Conservation (phyloP, 2,888 invertebrate species). For the Amblyteles armatorius region DNA sequence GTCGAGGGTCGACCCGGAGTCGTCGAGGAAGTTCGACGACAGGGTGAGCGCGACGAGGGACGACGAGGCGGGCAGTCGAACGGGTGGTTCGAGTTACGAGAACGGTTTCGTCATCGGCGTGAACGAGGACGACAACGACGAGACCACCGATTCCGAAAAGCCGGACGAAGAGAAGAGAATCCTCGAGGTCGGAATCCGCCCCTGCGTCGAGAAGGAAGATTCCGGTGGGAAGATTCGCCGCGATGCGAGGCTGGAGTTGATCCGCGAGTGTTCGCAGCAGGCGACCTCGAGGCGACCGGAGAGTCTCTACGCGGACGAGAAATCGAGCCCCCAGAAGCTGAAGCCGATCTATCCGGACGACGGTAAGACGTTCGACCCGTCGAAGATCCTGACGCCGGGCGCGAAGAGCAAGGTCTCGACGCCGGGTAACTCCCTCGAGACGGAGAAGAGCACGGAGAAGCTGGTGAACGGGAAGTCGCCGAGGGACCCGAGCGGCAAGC, state of each 20-base stretch:
- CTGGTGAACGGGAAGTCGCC: conserved; percentile 75
- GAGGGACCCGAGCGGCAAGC: conserved; percentile 73
- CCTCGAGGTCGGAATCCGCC: conserved; percentile 34
- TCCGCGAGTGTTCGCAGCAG: conserved; percentile 52
- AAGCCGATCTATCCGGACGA: conserved; percentile 70
- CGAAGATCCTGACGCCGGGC: conserved; percentile 70
- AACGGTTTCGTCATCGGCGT: conserved; percentile 16
- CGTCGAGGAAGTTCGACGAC: neutral
- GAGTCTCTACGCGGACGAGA: conserved; percentile 74
- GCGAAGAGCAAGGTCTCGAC: conserved; percentile 45
- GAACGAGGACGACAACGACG: conserved; percentile 52
- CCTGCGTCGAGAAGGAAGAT: conserved; percentile 45
- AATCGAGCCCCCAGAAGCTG: conserved; percentile 69
- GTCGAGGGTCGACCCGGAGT: neutral
- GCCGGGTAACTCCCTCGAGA: conserved; percentile 35
- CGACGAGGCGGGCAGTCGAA: neutral
- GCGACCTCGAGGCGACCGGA: conserved; percentile 72
- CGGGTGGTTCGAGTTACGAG: neutral
- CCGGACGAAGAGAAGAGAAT: conserved; percentile 38
- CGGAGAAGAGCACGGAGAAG: conserved; percentile 75
- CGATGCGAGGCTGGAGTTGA: conserved; percentile 72
- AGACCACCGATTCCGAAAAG: neutral
- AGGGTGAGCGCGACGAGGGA: conserved; percentile 2
- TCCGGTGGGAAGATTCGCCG: conserved; percentile 73
- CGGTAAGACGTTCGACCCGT: conserved; percentile 68